Base-by-base conservation (phyloP, 2,888 invertebrate species). In the Lissocephala sabroskyi region DNA sequence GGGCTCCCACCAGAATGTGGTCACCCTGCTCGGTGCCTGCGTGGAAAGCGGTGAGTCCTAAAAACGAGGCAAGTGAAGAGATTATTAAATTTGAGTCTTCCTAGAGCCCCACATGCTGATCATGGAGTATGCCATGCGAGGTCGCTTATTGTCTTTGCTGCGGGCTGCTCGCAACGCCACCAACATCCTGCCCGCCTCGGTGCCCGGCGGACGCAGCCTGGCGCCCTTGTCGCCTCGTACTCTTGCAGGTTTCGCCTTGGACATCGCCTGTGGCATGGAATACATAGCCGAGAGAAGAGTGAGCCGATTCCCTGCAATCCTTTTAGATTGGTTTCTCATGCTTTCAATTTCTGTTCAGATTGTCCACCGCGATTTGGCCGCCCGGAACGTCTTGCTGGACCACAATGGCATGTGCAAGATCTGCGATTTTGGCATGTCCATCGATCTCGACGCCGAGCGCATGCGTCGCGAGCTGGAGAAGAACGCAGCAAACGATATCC, bases 371-470 rank as follows among this genome's bases (percentile, higher is more conserved):
- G 94, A 95, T 84, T 84, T 95, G 43, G 94, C 94, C 0, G 93
- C 94, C 0, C 88, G 94, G 44, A 95, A 94, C 83, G 89, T 94
- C 13, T 85, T 95, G 10, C 90, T 95, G 3, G 93, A 92, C 81
- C 92, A 93, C 84, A 93, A 93, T 84, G 94, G 94, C 80, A 87
- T 92, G 52, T 94, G 94, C 84, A 95, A 95, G 86, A 92, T 95
- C 58, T 93, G 94, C 1, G 94, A 94, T 86, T 95, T 94, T 83
- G 94, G 94, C 49, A 92, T 94, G 90, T 94, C 94, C 9, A 87
- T 94, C 47, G 89, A 89, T 62, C 88, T 86, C 82, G 88, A 85
- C 51, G 78, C 74, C 14, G 71, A 79, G 40, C 70, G 78, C 14
- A 64, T 79, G 51, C 78, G 67, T 13, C 73, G 76, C 49, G 79